phyloP scores from a whole-genome alignment of 2,113 vertebrate genomes.

The Proteles cristata region DNA sequence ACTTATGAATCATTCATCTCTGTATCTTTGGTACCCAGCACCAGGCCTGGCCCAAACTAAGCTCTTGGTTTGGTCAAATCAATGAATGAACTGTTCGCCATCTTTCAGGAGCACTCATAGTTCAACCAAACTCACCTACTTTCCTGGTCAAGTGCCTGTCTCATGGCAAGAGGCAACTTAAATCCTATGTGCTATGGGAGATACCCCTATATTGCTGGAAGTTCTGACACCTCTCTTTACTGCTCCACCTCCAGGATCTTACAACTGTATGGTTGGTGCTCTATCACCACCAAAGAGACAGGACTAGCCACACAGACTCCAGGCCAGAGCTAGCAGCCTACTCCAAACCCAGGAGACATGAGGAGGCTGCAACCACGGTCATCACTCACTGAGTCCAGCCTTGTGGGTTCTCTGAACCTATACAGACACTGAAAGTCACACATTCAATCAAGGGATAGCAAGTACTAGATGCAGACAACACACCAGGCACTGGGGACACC shows the following conservation, averaged over 20 bases:
- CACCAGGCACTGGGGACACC: not conserved
- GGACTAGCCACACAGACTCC: not conserved
- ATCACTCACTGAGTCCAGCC: not conserved
- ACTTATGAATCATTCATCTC: not conserved
- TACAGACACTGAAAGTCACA: not conserved
- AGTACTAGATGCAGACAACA: not conserved
- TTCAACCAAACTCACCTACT: not conserved
- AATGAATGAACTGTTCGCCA: not conserved
- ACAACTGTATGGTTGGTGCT: not conserved
- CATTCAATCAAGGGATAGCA: not conserved
- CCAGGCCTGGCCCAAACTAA: not conserved
- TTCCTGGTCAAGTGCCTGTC: not conserved
- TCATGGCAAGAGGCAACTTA: not conserved
- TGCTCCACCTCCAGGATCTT: not conserved
- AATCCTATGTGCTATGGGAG: not conserved
- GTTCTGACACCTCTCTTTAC: not conserved
- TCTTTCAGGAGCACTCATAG: not conserved
- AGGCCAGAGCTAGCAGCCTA: not conserved
- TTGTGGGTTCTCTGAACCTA: not conserved
- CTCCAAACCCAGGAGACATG: not conserved
- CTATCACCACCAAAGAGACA: not conserved
- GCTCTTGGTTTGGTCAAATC: not conserved
- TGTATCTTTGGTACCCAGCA: not conserved
- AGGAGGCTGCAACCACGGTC: not conserved
- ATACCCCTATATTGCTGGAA: not conserved